Base-by-base conservation (phyloP, 2,888 invertebrate genomes). In the Clitarchus hookeri region DNA sequence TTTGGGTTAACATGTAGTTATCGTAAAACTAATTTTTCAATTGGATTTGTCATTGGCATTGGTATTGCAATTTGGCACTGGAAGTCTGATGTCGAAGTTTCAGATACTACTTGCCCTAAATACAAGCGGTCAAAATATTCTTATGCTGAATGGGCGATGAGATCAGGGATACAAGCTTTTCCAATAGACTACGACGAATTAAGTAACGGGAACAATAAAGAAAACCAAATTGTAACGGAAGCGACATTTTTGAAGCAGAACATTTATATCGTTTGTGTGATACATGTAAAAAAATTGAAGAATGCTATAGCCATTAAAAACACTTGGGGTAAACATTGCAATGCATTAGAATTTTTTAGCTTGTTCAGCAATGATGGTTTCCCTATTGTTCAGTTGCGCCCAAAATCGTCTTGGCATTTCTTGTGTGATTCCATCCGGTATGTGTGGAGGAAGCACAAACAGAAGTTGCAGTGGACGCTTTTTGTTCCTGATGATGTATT, bases 401-500 rank as follows among this genome's bases (percentile, higher is more conserved):
- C 88, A 6, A 88, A 87, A 85, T 88, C 87, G 2, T 92, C 92
- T 0, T 93, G 92, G 92, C 92, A 92, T 86, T 89, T 91, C 48
- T 89, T 93, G 16, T 93, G 93, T 88, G 91, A 92, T 88, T 88
- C 90, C 0, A 90, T 92, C 86, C 90, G 90, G 77, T 89, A 91
- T 80, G 87, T 92, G 84, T 91, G 91, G 90, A 84, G 84, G 0
- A 87, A 88, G 26, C 88, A 89, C 25, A 84, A 87, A 23, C 90
- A 26, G 90, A 91, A 89, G 87, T 90, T 26, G 90, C 89, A 93
- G 54, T 94, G 94, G 94, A 89, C 92, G n/a, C 90, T 94, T 84
- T 91, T 94, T 89, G 91, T 93, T 0, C 92, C 92, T 87, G 94
- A 94, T 88, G 92, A 93, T 88, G 93, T 93, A 27, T 92, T 93